Base-by-base conservation (phyloP, 2,113 vertebrate genomes). In the Brienomyrus longianalis region DNA sequence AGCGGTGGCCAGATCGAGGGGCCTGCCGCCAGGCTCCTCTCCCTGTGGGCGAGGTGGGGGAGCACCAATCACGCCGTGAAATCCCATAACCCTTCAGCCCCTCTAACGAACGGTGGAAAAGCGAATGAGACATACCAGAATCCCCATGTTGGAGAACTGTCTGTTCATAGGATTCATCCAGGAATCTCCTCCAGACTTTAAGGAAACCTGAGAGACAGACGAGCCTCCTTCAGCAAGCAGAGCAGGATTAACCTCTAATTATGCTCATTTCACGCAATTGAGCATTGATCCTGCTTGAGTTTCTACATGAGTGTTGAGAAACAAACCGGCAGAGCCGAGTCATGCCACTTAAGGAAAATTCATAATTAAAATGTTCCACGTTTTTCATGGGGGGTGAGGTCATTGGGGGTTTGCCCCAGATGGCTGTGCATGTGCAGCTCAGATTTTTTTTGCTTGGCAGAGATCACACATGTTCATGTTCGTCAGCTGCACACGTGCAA, bases 91-190 rank as follows among this genome's bases (percentile, higher is more conserved):
- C 9, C 6, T 35, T 85, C 45, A 11, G 19, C 31, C 27, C 83
- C 17, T 17, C 8, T 43, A 17, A 84, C 51, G 13, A 1, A 13
- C 13, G 3, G 43, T 35, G 27, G 6, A 3, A 43, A 56, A 9
- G 83, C 6, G 2, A n/a, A 86, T 13, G 66, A 11, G 7, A 89
- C 97, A 96, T 96, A 99, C 98, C 96, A 99, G 94, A 92, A 99
- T 96, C 92, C 97, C 98, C 97, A 99, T 99, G 94, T 98, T 98
- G 92, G 98, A 98, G 94, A 99, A 98, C 94, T 99, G 98, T 94
- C 98, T 98, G 94, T 98, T 97, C 94, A 99, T 96, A 90, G 98
- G 97, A 93, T 97, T 98, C 96, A 99, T 98, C 98, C 98, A 99
- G 0, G 98, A 97, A 94, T 99, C 98, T 93, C 91, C 98, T 92